Evolutionary conservation across 2,113 vertebrate species (phyloP).

Genomic region (Eulemur rufifrons): DNA sequence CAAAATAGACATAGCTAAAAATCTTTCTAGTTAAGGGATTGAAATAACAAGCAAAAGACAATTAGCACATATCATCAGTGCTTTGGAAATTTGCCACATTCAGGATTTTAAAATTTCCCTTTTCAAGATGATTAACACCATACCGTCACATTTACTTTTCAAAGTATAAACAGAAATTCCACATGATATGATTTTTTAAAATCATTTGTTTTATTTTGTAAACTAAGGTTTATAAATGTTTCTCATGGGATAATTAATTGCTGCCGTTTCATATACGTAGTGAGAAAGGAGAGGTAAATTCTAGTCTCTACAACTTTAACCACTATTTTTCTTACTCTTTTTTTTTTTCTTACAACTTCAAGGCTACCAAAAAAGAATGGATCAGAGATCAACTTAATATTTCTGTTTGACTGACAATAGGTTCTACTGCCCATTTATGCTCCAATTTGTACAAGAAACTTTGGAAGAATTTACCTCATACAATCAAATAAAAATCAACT

Average conservation of each 20-base stretch:
- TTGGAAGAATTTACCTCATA: conserved; percentile 23
- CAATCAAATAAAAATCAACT: conserved; percentile 58
- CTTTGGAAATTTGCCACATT: conserved; percentile 53
- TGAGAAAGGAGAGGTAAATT: background rate
- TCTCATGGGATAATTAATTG: conserved; percentile 22
- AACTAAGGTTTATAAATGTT: conserved; percentile 9
- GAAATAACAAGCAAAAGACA: conserved; percentile 77
- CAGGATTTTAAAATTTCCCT: conserved; percentile 29
- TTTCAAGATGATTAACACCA: conserved; percentile 56
- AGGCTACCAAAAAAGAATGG: background rate
- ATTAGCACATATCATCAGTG: conserved; percentile 74
- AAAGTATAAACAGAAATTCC: conserved; percentile 41
- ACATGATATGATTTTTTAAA: background rate
- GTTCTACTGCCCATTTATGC: background rate
- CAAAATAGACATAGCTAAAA: conserved; percentile 56
- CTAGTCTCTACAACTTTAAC: background rate
- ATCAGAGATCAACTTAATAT: background rate
- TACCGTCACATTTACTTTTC: conserved; percentile 33
- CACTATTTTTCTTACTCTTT: background rate
- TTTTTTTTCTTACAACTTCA: background rate
- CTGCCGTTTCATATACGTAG: background rate
- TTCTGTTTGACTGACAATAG: conserved; percentile 32
- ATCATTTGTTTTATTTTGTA: conserved; percentile 43
- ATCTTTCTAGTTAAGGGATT: conserved; percentile 69
- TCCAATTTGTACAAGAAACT: conserved; percentile 34